Conservation (phyloP, 2,797 vertebrate species). For the Spheniscus humboldti region DNA sequence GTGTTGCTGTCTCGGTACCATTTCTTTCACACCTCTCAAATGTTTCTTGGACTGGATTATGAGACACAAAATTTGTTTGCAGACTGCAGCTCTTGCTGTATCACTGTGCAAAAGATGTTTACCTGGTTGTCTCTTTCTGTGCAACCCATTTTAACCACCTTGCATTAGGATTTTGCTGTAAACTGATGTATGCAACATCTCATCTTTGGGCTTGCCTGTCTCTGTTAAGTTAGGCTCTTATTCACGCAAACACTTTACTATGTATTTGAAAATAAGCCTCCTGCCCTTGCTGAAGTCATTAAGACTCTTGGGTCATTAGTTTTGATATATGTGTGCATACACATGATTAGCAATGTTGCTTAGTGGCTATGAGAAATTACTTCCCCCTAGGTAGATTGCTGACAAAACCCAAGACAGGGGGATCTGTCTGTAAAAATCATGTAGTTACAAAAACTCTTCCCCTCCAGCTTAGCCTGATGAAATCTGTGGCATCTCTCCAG, state of each 20-base stretch:
- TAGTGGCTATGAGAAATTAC: background rate
- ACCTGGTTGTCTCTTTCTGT: background rate
- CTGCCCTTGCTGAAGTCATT: background rate
- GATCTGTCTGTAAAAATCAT: background rate
- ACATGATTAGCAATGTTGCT: background rate
- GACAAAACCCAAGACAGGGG: background rate
- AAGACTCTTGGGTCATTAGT: background rate
- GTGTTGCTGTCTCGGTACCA: background rate
- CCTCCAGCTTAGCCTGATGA: conserved; percentile 40
- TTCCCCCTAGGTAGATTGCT: background rate
- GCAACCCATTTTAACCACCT: background rate
- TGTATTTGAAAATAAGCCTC: background rate
- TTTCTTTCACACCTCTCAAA: background rate
- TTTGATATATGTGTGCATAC: background rate
- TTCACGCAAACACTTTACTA: background rate
- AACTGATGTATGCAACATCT: background rate
- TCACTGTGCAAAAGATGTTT: background rate
- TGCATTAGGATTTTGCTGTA: background rate
- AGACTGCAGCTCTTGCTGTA: background rate
- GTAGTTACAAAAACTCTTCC: conserved; percentile 15
- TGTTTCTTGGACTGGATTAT: background rate
- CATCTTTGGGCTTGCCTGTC: background rate
- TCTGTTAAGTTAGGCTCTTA: background rate
- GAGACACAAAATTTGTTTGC: background rate
- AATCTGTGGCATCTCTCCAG: conserved; percentile 36